Conservation (phyloP, 2,888 invertebrate species). For the Scaptomyza polygonia region DNA sequence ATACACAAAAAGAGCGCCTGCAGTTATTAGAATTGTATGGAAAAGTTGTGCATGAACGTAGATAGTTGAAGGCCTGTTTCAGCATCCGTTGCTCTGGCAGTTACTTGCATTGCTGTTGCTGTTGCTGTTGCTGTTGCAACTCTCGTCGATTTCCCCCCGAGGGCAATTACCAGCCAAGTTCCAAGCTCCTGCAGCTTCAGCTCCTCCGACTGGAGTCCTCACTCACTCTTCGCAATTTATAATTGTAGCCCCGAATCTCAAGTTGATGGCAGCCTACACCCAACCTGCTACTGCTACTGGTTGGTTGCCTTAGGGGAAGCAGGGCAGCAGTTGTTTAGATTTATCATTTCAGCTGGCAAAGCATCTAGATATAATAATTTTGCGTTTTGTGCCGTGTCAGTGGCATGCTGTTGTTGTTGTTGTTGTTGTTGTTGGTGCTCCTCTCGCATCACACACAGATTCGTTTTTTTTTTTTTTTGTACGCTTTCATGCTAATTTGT, state of each 20-base stretch:
- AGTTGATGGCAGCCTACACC: conserved; percentile 51
- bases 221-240: conserved; percentile 55
- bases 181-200: conserved; percentile 21
- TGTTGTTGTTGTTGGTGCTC: conserved; percentile 22
- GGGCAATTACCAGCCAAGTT: conserved; percentile 57
- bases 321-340: conserved; percentile 56
- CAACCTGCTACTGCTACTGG: conserved; percentile 46
- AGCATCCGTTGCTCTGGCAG: conserved; percentile 42
- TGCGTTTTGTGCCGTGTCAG: conserved; percentile 41
- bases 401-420: conserved; percentile 30
- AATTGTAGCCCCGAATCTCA: conserved; percentile 61
- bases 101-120: conserved; percentile 13
- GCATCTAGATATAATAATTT: conserved; percentile 63
- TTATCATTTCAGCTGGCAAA: conserved; percentile 68
- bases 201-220: conserved; percentile 16
- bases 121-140: conserved; percentile 22
- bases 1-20: conserved; percentile 47
- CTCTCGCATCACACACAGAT: conserved; percentile 41
- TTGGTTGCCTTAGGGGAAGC: conserved; percentile 26
- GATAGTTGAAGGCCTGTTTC: conserved; percentile 20
- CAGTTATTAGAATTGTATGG: conserved; percentile 67
- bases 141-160: conserved; percentile 59
- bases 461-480: conserved; percentile 47
- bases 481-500: conserved; percentile 62
- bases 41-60: conserved; percentile 53